phyloP scores from a whole-genome alignment of 2,888 invertebrate genomes.

The Drosophila greeni region DNA sequence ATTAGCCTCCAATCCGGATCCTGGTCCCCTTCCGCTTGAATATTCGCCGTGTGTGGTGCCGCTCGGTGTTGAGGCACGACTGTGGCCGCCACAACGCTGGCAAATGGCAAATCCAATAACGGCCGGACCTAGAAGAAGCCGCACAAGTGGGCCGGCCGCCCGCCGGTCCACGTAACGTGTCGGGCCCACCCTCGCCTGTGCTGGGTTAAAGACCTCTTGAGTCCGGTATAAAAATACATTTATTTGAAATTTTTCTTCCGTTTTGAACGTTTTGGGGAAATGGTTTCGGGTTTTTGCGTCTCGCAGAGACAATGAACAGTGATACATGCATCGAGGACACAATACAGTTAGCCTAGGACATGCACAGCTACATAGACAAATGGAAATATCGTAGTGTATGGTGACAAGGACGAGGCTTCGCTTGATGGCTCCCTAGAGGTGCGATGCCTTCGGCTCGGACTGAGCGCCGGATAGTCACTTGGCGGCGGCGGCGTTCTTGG shows the following conservation, averaged over 20 bases:
- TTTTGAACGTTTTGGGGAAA: constrained; percentile 32
- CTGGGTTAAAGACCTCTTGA: constrained; percentile 50
- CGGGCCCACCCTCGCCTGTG: constrained; percentile 25
- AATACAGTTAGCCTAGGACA: constrained; percentile 40
- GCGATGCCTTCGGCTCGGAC: constrained; percentile 41
- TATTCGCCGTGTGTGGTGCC: constrained; percentile 60
- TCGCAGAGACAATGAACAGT: constrained; percentile 65
- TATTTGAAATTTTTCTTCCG: constrained; percentile 49
- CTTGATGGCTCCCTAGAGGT: constrained; percentile 46
- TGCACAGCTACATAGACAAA: constrained; percentile 32
- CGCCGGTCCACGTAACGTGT: constrained; percentile 23
- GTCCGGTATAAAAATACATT: constrained; percentile 63
- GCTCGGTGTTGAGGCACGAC: constrained; percentile 64
- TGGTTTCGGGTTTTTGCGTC: constrained; percentile 46
- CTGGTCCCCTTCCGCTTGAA: constrained; percentile 21
- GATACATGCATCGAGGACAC: constrained; percentile 39
- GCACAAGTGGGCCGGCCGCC: constrained; percentile 48
- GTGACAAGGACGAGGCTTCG: constrained; percentile 20
- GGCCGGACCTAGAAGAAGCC: constrained; percentile 39
- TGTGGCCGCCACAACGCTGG: constrained; percentile 45
- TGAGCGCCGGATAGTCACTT: constrained; percentile 57
- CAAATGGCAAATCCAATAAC: constrained; percentile 75
- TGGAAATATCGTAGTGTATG: constrained; percentile 25
- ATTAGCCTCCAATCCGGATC: background rate
- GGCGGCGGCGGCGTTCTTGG: constrained; percentile 36